Base-by-base conservation (phyloP, 2,113 vertebrate genomes). In the Chlorodrepanis virens region DNA sequence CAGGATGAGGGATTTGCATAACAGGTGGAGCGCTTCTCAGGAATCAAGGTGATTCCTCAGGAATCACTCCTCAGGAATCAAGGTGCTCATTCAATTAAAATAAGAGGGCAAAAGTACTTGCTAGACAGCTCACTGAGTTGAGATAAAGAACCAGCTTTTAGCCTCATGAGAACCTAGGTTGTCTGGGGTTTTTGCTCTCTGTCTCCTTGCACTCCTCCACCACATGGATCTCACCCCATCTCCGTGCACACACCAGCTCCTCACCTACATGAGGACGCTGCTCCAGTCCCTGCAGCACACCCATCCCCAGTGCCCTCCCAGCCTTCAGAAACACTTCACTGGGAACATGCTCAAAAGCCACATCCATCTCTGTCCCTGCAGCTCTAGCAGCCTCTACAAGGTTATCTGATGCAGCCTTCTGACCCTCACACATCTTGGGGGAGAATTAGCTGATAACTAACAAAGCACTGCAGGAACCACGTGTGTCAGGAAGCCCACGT, bases 381-480 rank as follows among this genome's bases (percentile, higher is more conserved):
- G 52, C 31, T 42, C 35, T 35, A 60, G 45, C 54, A 93, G 71
- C 56, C 40, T 54, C 50, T 57, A 3, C 1, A 3, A 87, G 56
- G 65, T 68, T 64, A 93, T 70, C 88, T 89, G 76, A 71, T 64
- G 50, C 25, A 78, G 37, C 50, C 65, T 88, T 83, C 82, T 85
- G 47, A 71, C 33, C 49, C 49, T 64, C 0, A 0, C 11, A 17
- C 37, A 35, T 40, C 71, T 93, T 6, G 1, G 24, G 0, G 0
- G 45, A 49, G 33, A 87, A 92, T 70, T 31, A 67, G 75, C 74
- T 44, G 71, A 60, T 81, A 93, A 75, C 64, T 74, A 70, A 81
- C 28, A 57, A 80, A 93, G 61, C 33, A 17, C 86, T 24, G 44
- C 2, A 0, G 83, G 53, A 23, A 92, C 50, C 10, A 1, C 3